Percentiles rank a stretch among this genome's conserved stretches.
Conservation (phyloP, 2,888 invertebrate genomes). For the Papilio elwesi region DNA sequence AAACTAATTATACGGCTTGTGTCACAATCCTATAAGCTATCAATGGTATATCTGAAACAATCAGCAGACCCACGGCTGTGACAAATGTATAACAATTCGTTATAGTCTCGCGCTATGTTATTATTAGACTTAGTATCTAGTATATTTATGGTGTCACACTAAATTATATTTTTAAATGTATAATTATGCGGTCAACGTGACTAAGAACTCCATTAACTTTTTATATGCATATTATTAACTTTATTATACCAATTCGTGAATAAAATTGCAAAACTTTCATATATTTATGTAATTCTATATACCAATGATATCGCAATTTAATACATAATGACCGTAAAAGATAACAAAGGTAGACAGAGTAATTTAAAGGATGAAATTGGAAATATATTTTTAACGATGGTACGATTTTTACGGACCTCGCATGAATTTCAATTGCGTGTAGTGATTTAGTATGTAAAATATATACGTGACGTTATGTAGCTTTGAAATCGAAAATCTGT, state of each 20-base stretch:
- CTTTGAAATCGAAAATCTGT: no score
- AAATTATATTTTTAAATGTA: slow-evolving; percentile 3
- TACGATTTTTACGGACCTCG: no score
- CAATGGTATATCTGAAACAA: neutral
- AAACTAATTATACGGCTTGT: slow-evolving; percentile 8
- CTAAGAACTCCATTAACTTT: neutral
- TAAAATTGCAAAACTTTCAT: neutral
- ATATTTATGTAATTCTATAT: neutral
- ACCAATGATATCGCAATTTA: no score
- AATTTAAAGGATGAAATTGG: no score
- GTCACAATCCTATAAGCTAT: neutral
- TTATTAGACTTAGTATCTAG: neutral
- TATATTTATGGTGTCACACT: slow-evolving; percentile 5
- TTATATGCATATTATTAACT: neutral
- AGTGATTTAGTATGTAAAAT: no score
- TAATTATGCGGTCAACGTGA: neutral
- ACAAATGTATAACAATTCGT: slow-evolving; percentile 17
- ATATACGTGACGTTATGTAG: no score
- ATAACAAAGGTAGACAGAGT: no score
- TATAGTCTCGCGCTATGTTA: neutral
- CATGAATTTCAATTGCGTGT: no score
- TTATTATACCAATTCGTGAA: neutral
- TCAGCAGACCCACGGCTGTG: neutral
- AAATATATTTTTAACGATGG: no score
- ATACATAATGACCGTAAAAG: no score